Percentiles rank a stretch among this genome's conserved stretches.
Conservation (phyloP, 2,797 vertebrate genomes). For the Hyperoplus lanceolatus region DNA sequence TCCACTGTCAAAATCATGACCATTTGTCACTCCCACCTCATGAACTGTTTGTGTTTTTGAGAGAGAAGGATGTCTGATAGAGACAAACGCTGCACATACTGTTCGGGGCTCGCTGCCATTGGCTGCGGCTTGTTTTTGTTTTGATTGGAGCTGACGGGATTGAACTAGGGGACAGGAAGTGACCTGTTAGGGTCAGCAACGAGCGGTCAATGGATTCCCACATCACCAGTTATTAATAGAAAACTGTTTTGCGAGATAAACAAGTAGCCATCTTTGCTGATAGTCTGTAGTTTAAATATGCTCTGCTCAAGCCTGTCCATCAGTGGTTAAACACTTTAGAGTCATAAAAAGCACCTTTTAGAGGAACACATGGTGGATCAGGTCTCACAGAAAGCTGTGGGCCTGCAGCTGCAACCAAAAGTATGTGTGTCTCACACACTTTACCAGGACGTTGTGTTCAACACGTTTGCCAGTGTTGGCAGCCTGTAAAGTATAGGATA, state of each 20-base stretch:
- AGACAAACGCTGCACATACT: conserved; percentile 27
- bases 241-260: conserved; percentile 11
- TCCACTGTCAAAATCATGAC: conserved; percentile 11
- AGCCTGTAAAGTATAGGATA: no score
- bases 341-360: conserved; percentile 5
- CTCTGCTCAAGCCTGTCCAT: conserved; percentile 7
- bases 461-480: background rate
- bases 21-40: background rate
- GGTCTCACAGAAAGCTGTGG: background rate
- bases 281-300: conserved; percentile 8
- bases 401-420: background rate
- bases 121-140: conserved; percentile 65
- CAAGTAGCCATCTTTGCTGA: conserved; percentile 7
- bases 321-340: conserved; percentile 22
- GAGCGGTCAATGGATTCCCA: conserved; percentile 79
- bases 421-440: background rate
- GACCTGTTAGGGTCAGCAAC: conserved; percentile 64
- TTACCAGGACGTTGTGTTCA: conserved; percentile 2
- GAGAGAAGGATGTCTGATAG: conserved; percentile 25
- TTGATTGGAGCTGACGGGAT: conserved; percentile 56
- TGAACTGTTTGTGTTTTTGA: conserved; percentile 44
- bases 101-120: conserved; percentile 13
- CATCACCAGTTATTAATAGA: conserved; percentile 68
- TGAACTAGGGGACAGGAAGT: conserved; percentile 73
- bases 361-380: background rate